Conservation (phyloP, 2,888 invertebrate genomes). For the Ectobius pallidus region DNA sequence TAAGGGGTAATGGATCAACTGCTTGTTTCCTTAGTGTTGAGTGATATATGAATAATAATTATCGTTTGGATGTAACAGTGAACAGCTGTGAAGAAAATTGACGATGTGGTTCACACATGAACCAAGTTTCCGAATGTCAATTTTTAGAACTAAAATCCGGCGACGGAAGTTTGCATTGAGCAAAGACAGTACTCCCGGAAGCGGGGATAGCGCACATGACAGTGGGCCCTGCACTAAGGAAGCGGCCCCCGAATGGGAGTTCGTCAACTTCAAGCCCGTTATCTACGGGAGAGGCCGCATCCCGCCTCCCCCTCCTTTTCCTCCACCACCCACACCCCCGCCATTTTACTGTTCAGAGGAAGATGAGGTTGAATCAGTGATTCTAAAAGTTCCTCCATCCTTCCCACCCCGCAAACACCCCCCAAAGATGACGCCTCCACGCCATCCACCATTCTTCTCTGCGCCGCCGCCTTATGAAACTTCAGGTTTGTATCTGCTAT, state of each 20-base stretch:
- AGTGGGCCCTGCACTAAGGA: slow-evolving; percentile 52
- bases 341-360: too few relatives aligned
- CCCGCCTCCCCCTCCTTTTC: slow-evolving; percentile 4
- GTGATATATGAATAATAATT: too few relatives aligned
- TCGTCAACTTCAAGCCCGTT: slow-evolving; percentile 52
- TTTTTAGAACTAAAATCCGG: slow-evolving; percentile 53
- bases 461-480: slow-evolving; percentile 30
- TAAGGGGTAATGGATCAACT: too few relatives aligned
- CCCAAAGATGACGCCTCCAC: slow-evolving; percentile 32
- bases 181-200: slow-evolving; percentile 51
- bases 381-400: too few relatives aligned
- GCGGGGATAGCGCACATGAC: slow-evolving; percentile 52
- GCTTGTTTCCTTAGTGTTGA: too few relatives aligned
- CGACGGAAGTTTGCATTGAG: slow-evolving; percentile 49
- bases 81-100: too few relatives aligned
- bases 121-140: slow-evolving; percentile 53
- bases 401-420: slow-evolving; percentile 23
- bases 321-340: neutral
- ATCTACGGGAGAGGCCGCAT: slow-evolving; percentile 44
- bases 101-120: slow-evolving; percentile 53
- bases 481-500: neutral
- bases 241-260: slow-evolving; percentile 52
- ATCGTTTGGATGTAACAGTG: too few relatives aligned
- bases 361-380: slow-evolving; percentile 24
- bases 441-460: slow-evolving; percentile 39